Evolutionary conservation across 2,888 invertebrate genomes (phyloP), one percentile per base, ranked within the genome.

Genomic region (Gerris lacustris): DNA sequence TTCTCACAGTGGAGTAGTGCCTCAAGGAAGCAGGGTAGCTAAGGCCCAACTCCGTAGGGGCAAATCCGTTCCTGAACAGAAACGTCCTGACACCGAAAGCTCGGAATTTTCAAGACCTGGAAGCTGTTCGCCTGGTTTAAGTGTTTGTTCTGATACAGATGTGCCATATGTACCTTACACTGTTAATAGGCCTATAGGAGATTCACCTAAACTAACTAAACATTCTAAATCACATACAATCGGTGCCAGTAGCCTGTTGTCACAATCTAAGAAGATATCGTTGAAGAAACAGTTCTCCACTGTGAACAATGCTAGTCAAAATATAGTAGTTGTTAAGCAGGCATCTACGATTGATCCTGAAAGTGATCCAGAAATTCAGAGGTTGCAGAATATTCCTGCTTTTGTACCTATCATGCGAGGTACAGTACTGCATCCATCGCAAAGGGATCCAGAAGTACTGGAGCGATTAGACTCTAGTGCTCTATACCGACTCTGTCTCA

Each of bases 321-420:
- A 88, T 76, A 93, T 94, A 66, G 89, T 92, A 5, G 92, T 94
- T 5, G 85, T 85, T 0, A 91, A 92, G 78, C 87, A 88, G 0
- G 88, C 90, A 0, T 79, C 83, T 0, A 83, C 83, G 6, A 84
- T 85, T 71, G 84, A 84, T 2, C 83, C 85, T 17, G 89, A 90
- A 75, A 85, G 87, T 70, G 94, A 94, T 80, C 87, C 90, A 7
- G 90, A 92, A 77, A 85, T 91, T 69, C 80, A 87, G 67, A 83
- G 86, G 73, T 79, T 92, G 64, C 87, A 88, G 84, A 88, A 86
- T 76, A 94, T 96, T 76, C 95, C 96, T 5, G 91, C 93, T 81
- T 96, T 96, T 80, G 82, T 95, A 70, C 96, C 96, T 0, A 94
- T 96, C 68, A 92, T 96, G 88, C 82, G 94, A 63, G 94, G 93